Conservation (phyloP, 1,140 invertebrate species). For the Saccostrea echinata region DNA sequence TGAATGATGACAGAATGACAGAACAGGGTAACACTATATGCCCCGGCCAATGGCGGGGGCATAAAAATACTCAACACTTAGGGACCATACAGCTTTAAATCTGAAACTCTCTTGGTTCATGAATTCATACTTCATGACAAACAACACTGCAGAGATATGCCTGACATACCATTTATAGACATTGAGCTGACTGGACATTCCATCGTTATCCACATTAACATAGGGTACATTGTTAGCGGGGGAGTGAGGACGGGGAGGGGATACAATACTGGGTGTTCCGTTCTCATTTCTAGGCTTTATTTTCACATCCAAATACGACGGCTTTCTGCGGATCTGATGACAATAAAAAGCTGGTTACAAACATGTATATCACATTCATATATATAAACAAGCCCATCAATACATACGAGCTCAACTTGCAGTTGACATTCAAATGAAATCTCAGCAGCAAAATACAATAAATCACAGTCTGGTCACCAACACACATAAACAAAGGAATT, state of each 20-base stretch:
- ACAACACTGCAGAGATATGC: neutral
- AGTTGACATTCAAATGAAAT: no score
- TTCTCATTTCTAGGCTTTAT: constrained; percentile 43
- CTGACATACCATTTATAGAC: constrained; percentile 53
- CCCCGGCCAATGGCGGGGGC: no score
- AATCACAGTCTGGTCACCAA: no score
- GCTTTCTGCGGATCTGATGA: constrained; percentile 44
- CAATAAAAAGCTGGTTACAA: constrained; percentile 4
- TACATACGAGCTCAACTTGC: neutral
- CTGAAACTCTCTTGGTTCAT: neutral
- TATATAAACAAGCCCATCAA: neutral
- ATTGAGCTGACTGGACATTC: constrained; percentile 49
- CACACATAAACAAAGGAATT: no score
- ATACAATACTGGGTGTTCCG: constrained; percentile 35
- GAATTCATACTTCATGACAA: neutral
- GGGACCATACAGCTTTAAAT: no score
- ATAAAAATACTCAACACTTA: no score
- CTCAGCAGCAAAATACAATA: no score
- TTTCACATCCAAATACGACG: constrained; percentile 59
- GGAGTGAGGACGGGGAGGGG: constrained; percentile 47
- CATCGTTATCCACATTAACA: constrained; percentile 50
- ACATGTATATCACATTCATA: neutral
- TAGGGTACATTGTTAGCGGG: constrained; percentile 41
- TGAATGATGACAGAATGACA: no score
- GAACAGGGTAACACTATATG: no score